Conservation (phyloP, 2,797 vertebrate genomes). For the Microhierax caerulescens region DNA sequence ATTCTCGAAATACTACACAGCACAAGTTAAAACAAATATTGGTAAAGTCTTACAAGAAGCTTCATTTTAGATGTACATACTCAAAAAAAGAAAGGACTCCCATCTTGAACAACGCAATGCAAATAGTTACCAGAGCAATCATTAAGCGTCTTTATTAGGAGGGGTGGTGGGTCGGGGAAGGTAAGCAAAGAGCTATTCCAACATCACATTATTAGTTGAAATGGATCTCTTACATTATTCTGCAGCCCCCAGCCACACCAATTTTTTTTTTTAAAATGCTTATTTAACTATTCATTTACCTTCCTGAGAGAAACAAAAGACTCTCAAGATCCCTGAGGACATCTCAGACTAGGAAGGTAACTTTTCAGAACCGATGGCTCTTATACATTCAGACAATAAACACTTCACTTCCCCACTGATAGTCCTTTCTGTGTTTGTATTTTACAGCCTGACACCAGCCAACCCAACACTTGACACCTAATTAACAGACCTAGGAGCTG, state of each 20-base stretch:
- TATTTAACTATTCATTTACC: background rate
- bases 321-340: background rate
- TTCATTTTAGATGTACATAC: background rate
- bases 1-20: background rate
- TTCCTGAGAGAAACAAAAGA: background rate
- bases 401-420: slow-evolving; percentile 49
- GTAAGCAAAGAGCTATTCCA: background rate
- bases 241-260: background rate
- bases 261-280: background rate
- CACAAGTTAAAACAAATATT: background rate
- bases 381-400: slow-evolving; percentile 59
- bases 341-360: background rate
- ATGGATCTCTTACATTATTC: background rate
- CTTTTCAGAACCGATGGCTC: slow-evolving; percentile 1
- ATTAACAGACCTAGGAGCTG: slow-evolving; percentile 65
- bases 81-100: background rate
- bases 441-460: slow-evolving; percentile 62
- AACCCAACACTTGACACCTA: slow-evolving; percentile 70
- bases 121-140: background rate
- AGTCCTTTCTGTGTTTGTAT: slow-evolving; percentile 46
- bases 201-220: background rate
- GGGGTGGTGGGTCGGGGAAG: no score
- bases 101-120: background rate
- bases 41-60: background rate
- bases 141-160: background rate